Evolutionary conservation across 1,140 invertebrate genomes (phyloP).

Genomic region (Cotesia chilonis): DNA sequence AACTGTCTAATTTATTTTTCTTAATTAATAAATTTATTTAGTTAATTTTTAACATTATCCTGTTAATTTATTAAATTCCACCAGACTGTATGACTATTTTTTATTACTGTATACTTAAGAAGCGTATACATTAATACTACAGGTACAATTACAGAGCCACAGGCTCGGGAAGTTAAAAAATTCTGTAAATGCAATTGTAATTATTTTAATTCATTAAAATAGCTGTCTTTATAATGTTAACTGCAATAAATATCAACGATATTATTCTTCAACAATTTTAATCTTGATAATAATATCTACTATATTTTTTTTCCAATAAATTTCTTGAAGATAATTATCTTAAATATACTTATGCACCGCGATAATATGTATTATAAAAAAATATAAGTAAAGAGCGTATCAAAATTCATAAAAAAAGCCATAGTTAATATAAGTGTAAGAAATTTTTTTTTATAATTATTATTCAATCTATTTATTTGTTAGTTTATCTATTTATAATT

Average conservation of each 20-base stretch:
- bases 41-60: neutral
- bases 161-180: constrained; percentile 27
- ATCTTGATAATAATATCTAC: neutral
- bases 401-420: constrained; percentile 22
- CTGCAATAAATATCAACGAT: neutral
- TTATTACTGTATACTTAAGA: constrained; percentile 10
- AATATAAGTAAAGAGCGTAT: constrained; percentile 17
- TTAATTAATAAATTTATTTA: neutral
- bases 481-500: neutral
- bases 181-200: constrained; percentile 16
- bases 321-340: neutral
- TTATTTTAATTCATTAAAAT: neutral
- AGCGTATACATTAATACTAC: constrained; percentile 7
- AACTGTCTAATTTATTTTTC: constrained; percentile 12
- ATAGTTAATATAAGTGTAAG: neutral
- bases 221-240: neutral
- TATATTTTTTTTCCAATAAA: neutral
- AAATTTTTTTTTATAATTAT: constrained; percentile 5
- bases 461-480: neutral
- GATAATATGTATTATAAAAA: constrained; percentile 8
- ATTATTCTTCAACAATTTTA: neutral
- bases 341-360: neutral
- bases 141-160: constrained; percentile 34
- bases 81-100: constrained; percentile 8
- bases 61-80: neutral